These are phyloP conservation scores for Indri indri DNA, from an alignment of 2,113 vertebrate genomes.

Conservation along the genomic window DNA sequence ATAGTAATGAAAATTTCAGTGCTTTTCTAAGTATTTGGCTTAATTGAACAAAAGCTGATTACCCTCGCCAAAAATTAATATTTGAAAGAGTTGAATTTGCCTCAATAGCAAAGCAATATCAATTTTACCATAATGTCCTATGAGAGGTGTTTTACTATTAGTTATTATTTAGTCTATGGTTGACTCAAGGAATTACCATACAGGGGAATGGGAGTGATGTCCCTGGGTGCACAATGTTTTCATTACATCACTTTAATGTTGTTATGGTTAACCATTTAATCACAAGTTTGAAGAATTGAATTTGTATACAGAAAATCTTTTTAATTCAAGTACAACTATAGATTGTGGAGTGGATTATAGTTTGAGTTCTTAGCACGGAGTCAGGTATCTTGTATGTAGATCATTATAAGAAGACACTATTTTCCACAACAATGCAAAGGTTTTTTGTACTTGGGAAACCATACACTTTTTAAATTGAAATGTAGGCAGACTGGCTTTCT, in stretches of 20 bases:
- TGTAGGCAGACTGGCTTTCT: background rate
- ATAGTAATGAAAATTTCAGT: constrained; percentile 81
- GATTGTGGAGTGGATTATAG: background rate
- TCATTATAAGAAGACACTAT: background rate
- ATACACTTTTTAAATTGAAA: background rate
- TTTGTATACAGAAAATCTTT: background rate
- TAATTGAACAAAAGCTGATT: constrained; percentile 79
- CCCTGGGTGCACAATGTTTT: background rate
- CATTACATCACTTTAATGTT: background rate
- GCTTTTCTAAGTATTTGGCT: constrained; percentile 67
- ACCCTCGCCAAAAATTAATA: constrained; percentile 75
- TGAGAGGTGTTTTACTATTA: background rate
- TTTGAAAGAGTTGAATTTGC: constrained; percentile 63
- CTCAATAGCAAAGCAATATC: background rate
- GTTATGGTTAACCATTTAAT: background rate
- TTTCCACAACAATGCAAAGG: background rate
- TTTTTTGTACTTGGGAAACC: background rate
- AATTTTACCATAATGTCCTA: constrained; percentile 28
- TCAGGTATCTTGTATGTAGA: background rate
- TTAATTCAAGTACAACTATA: background rate
- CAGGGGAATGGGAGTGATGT: fast-evolving
- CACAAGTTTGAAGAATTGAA: background rate
- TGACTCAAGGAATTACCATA: background rate
- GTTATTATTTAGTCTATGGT: background rate
- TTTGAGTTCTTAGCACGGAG: background rate